phyloP scores from a whole-genome alignment of 2,113 vertebrate species.

The Cinclus cinclus region DNA sequence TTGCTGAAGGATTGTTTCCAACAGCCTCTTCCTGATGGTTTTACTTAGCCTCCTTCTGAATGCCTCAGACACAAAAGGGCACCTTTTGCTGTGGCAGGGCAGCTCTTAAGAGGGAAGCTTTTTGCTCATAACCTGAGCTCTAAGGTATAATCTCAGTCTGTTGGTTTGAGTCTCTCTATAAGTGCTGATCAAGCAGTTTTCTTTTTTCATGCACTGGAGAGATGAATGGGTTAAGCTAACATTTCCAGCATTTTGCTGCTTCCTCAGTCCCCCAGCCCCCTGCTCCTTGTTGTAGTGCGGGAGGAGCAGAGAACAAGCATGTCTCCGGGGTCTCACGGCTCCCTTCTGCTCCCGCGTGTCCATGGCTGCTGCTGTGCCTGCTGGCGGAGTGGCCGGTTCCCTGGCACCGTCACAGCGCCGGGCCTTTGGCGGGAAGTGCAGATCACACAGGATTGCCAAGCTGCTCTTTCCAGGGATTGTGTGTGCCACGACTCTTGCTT shows the following conservation, averaged over 20 bases:
- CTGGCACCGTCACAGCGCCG: constrained; percentile 14
- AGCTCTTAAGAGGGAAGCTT: background rate
- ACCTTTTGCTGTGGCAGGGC: background rate
- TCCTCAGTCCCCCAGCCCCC: background rate
- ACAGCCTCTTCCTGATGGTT: background rate
- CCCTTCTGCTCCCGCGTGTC: constrained; percentile 55
- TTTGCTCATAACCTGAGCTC: background rate
- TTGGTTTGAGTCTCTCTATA: background rate
- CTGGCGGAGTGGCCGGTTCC: constrained; percentile 32
- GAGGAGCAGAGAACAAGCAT: background rate
- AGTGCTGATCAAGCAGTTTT: background rate
- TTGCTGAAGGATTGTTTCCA: background rate
- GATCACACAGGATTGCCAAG: background rate
- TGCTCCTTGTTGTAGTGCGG: background rate
- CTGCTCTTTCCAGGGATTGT: constrained; percentile 1
- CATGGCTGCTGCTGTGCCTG: constrained; percentile 6
- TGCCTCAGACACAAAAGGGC: background rate
- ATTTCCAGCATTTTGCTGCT: background rate
- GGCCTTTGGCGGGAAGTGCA: background rate
- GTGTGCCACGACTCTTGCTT: background rate
- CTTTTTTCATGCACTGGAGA: background rate
- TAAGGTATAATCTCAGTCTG: background rate
- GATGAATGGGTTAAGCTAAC: background rate
- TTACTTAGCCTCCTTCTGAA: background rate
- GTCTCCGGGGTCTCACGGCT: constrained; percentile 29